Base-by-base conservation (phyloP, 2,888 invertebrate species). In the Netelia fuscicornis region DNA sequence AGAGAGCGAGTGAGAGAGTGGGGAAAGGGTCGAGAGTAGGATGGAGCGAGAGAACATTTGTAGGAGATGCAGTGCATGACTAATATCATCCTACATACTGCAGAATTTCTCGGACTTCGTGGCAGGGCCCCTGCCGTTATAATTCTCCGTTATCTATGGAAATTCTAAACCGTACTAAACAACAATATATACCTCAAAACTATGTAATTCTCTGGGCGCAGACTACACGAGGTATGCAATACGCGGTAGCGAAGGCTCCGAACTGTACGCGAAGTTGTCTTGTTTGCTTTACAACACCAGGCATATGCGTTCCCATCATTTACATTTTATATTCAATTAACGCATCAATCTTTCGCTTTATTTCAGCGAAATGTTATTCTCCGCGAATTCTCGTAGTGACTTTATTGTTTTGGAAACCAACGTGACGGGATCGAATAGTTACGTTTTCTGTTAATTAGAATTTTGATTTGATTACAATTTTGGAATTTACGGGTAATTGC, bases 91-190 rank as follows among this genome's bases (percentile, higher is more conserved):
- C 86, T 89, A 85, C 87, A 86, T 87, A 75, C 86, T 79, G 86
- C 81, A 86, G 86, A 86, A 89, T 90, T 90, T 88, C 90, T 90
- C 89, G 89, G 88, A 90, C 86, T 89, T 85, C 87, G 89, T 88
- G 89, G 90, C 89, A 90, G 88, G 88, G 86, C 88, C 83, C 89
- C 89, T 81, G 85, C 84, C 89, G 90, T 92, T 91, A 92, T 93
- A 92, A 93, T 92, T 92, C 92, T 91, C 91, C 90, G 91, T 92
- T 93, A 93, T 93, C 92, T 93, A 93, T 93, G 92, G 92, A 92
- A 93, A 92, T 92, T 92, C 91, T 92, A 92, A 92, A 92, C 92
- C 90, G 88, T 91, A 91, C 91, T 92, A 92, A 92, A 92, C 92
- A 93, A 93, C 91, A 90, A 90, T 90, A 91, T 89, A 90, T 91